These are phyloP conservation scores for Acanthacorydalis orientalis DNA, from an alignment of 2,888 invertebrate species.

Conservation along the genomic window DNA sequence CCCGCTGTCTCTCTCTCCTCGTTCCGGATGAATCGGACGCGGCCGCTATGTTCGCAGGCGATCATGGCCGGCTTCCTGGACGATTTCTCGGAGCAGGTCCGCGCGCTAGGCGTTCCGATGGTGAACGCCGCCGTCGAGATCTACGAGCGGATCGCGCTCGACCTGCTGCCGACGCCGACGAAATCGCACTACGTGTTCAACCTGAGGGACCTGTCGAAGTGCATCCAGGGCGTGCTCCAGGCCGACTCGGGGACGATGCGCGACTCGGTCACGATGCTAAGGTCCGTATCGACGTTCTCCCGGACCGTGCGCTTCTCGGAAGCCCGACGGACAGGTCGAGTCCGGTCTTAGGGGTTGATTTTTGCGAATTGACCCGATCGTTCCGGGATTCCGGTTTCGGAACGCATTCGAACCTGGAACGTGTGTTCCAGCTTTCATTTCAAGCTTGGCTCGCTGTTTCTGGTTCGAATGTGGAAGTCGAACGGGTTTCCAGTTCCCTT, in stretches of 20 bases:
- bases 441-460: too few relatives aligned
- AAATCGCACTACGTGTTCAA: slow-evolving; percentile 91
- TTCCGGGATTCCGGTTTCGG: too few relatives aligned
- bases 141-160: slow-evolving; percentile 60
- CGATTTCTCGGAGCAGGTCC: slow-evolving; percentile 56
- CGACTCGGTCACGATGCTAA: slow-evolving; percentile 46
- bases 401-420: too few relatives aligned
- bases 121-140: slow-evolving; percentile 72
- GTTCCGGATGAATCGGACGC: slow-evolving; percentile 19
- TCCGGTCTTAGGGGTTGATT: too few relatives aligned
- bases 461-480: too few relatives aligned
- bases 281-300: slow-evolving; percentile 33
- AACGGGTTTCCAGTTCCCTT: too few relatives aligned
- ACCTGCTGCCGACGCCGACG: slow-evolving; percentile 76
- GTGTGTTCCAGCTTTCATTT: too few relatives aligned
- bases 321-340: too few relatives aligned
- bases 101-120: slow-evolving; percentile 48
- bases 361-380: too few relatives aligned
- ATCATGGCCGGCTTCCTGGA: slow-evolving; percentile 60
- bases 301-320: too few relatives aligned
- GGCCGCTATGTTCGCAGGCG: slow-evolving; percentile 26
- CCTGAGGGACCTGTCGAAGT: slow-evolving; percentile 76
- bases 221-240: slow-evolving; percentile 77
- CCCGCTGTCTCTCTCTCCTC: too few relatives aligned
- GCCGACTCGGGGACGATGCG: slow-evolving; percentile 56